A percentile compares a stretch with the other conserved stretches of the same genome.
Evolutionary conservation across 2,888 invertebrate species (phyloP).

Genomic region (Cenopis cana): DNA sequence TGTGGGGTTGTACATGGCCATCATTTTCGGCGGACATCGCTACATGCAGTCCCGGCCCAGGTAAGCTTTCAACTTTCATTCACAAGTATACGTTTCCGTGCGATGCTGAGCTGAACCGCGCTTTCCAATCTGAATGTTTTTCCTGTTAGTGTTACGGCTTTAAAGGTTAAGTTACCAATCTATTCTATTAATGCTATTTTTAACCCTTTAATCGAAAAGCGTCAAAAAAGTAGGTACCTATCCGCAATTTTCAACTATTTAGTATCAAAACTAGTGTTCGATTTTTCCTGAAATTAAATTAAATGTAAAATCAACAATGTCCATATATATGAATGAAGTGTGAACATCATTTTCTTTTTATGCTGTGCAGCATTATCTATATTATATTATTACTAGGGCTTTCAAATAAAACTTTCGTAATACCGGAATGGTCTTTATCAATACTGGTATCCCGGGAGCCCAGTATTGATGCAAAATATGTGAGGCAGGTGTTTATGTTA

Average conservation of each 20-base stretch:
- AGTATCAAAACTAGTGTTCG: neutral
- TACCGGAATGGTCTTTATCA: no score
- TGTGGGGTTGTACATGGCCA: conserved; percentile 95
- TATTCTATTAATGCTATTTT: no score
- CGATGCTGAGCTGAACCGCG: neutral
- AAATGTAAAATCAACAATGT: neutral
- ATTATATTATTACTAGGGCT: no score
- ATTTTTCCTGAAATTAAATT: neutral
- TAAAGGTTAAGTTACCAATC: no score
- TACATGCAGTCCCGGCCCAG: conserved; percentile 96
- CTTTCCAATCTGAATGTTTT: conserved; percentile 28
- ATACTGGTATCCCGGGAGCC: no score
- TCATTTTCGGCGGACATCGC: conserved; percentile 97
- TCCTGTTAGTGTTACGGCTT: neutral
- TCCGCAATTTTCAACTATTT: neutral
- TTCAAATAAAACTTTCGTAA: no score
- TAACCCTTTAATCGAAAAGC: no score
- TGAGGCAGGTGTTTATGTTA: no score
- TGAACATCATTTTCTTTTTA: no score
- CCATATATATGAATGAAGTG: neutral
- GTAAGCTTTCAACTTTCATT: conserved; percentile 64
- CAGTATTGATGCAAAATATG: no score
- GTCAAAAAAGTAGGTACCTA: no score
- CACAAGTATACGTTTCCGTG: neutral
- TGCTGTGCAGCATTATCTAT: no score